phyloP scores from a whole-genome alignment of 2,888 invertebrate genomes.

The Acrobasis repandana region DNA sequence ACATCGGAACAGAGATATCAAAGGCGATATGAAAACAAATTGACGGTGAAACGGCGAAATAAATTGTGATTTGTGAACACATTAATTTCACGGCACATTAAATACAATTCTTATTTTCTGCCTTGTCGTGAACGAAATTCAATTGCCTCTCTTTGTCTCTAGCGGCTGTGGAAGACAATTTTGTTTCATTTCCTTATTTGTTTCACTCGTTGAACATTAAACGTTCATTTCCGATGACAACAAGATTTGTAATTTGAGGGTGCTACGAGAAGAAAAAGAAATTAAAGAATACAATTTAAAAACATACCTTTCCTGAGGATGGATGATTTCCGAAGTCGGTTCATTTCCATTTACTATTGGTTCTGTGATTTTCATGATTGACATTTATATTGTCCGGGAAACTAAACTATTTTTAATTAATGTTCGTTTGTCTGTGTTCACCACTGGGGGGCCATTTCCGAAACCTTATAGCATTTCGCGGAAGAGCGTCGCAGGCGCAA shows the following conservation, averaged over 20 bases:
- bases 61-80: constrained; percentile 14
- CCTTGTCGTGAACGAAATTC: constrained; percentile 15
- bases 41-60: constrained; percentile 21
- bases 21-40: constrained; percentile 23
- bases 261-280: neutral
- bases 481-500: constrained; percentile 51
- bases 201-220: constrained; percentile 15
- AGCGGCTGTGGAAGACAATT: constrained; percentile 11
- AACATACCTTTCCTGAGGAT: constrained; percentile 46
- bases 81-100: constrained; percentile 17
- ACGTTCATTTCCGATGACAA: constrained; percentile 13
- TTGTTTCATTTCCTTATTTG: constrained; percentile 22
- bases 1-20: constrained; percentile 21
- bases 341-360: constrained; percentile 43
- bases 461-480: constrained; percentile 30
- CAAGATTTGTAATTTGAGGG: neutral
- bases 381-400: constrained; percentile 5
- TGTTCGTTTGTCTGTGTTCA: neutral
- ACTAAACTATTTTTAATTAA: neutral
- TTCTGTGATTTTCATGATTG: constrained; percentile 67
- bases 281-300: neutral
- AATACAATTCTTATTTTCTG: constrained; percentile 18
- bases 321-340: constrained; percentile 11
- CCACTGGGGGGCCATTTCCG: neutral
- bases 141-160: constrained; percentile 10